Base-by-base conservation (phyloP, 2,797 vertebrate genomes). In the Geotrypetes seraphini region DNA sequence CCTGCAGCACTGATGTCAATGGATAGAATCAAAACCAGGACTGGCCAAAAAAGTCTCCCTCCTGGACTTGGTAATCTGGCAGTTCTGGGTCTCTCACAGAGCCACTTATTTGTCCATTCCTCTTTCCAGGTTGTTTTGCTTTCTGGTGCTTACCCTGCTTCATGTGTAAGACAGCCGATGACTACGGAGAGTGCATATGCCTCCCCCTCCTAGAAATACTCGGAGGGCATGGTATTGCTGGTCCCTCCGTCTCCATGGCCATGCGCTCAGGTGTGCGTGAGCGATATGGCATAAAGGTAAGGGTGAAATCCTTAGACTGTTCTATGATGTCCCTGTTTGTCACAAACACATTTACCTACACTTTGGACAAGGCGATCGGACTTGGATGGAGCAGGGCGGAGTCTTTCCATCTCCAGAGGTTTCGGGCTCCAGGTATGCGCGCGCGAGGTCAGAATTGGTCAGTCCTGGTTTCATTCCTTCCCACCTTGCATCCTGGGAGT, bases 181-280 rank as follows among this genome's bases (percentile, higher is more conserved):
- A 64, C 3, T 62, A 57, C 27, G 66, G 66, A 16, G 71, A 74
- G 42, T 60, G 68, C n/a, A 21, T 58, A 17, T 71, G 66, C 22
- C 59, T 74, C 43, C 68, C 68, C 15, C 39, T 74, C 36, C 18
- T 71, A 54, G 61, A 74, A 15, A 15, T 28, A 7, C 15, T 31
- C 11, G 29, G 42, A 31, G 39, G 39, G 9, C 42, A 24, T 3
- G 25, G 24, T 3, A 2, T 25, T 10, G n/a, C n/a, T n/a, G 34
- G 31, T 9, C 42, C 42, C 4, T 38, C 57, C 3, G 23, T 44
- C 2, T 19, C 54, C 3, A 34, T 62, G 7, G 16, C 61, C 6
- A 15, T 70, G 29, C 63, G 68, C 39, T 57, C 52, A 16, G 13
- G 47, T 6, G 42, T 70, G 19, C 55, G 68, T 22, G 63, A 71